Evolutionary conservation across 2,888 invertebrate genomes (phyloP).

Genomic region (Hypomecis atomaria): DNA sequence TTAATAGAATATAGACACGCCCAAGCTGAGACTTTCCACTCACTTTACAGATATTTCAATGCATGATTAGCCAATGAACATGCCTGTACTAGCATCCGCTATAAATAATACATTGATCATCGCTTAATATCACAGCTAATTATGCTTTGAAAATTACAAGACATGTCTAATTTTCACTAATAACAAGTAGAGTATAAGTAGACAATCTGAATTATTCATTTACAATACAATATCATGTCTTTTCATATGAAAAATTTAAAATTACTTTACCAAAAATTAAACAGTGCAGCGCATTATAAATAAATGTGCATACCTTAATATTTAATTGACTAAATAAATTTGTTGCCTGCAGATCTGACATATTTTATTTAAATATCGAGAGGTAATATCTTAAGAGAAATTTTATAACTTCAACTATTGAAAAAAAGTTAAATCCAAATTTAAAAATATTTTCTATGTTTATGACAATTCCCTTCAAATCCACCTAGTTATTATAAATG

Average conservation of each 20-base stretch:
- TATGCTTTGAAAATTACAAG: constrained; percentile 84
- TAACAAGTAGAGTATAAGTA: constrained; percentile 85
- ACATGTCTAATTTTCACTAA: constrained; percentile 85
- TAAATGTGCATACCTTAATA: constrained; percentile 85
- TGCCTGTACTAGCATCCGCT: constrained; percentile 82
- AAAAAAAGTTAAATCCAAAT: constrained; percentile 84
- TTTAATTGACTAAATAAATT: constrained; percentile 86
- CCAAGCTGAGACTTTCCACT: constrained; percentile 81
- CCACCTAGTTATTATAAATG: constrained; percentile 80
- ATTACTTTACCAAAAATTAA: constrained; percentile 84
- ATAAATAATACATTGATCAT: constrained; percentile 84
- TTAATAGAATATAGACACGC: constrained; percentile 83
- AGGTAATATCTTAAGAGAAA: constrained; percentile 85
- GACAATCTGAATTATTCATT: constrained; percentile 84
- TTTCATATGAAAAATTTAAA: constrained; percentile 83
- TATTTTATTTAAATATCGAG: constrained; percentile 79
- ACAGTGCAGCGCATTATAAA: constrained; percentile 85
- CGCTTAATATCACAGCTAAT: constrained; percentile 85
- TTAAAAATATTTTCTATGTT: constrained; percentile 82
- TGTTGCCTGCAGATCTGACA: constrained; percentile 85
- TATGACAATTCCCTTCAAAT: constrained; percentile 84
- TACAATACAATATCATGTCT: constrained; percentile 85
- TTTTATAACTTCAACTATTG: constrained; percentile 82
- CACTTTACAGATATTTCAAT: constrained; percentile 82
- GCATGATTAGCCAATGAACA: constrained; percentile 85